Evolutionary conservation across 2,113 vertebrate species (phyloP), one percentile per base, ranked within the genome.

Genomic region (Epinephelus cyanopodus): DNA sequence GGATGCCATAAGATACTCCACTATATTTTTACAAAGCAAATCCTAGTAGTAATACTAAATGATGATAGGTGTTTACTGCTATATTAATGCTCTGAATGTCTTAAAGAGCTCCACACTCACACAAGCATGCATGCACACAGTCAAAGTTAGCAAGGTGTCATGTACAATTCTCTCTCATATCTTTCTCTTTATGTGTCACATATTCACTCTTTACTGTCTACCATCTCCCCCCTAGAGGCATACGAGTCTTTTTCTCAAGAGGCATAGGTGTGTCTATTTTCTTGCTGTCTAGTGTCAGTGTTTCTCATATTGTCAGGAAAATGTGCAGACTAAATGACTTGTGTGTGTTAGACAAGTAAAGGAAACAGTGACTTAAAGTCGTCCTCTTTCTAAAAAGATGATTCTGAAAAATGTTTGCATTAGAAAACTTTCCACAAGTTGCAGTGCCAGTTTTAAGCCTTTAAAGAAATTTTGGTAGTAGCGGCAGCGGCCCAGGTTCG

Each of bases 131-230:
- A 60, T 23, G 1, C 13, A 45, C 47, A 63, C 18, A 23, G 37
- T 19, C 21, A 60, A 39, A 42, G 18, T 50, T 50, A 19, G 15
- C 53, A 54, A 53, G 27, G 33, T 6, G 6, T 14, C 48, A 27
- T 45, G n/a, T 62, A 7, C 29, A 74, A 29, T 0, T 68, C 7
- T 58, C 3, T 18, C 33, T 37, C 23, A 29, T 13, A 1, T 62
- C 47, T 68, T 52, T 76, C 4, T 50, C 19, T 45, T 8, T 9
- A 11, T 61, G 29, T 61, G 14, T 53, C n/a, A 33, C 19, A 42
- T 27, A 15, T 67, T 64, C 21, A 13, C 65, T 74, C n/a, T 21
- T 67, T 83, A 60, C 68, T 42, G 42, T 54, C 21, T 27, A 62
- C 21, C 5, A 11, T 60, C 21, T 50, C 42, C n/a, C 15, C 25